Percentiles rank a stretch among this genome's conserved stretches.
Evolutionary conservation across 2,888 invertebrate species (phyloP).

Genomic region (Agrotis puta): DNA sequence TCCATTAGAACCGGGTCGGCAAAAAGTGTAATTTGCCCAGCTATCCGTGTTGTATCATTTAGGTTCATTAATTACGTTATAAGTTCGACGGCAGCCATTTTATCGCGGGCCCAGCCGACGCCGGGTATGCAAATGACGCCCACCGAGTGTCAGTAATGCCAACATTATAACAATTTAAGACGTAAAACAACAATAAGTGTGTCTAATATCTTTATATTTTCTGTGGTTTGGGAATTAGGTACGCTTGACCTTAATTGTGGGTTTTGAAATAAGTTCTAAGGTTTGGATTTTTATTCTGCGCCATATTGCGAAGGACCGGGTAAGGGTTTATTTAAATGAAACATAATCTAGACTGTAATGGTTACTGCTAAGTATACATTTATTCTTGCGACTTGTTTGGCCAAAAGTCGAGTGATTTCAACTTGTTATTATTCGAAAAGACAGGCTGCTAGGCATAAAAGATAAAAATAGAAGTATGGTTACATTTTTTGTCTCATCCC

Average conservation of each 20-base stretch:
- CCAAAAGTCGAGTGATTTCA: neutral
- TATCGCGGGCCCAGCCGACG: conserved; percentile 81
- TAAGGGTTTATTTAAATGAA: neutral
- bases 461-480: neutral
- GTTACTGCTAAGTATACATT: neutral
- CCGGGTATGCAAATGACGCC: conserved; percentile 87
- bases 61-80: conserved; percentile 87
- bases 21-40: conserved; percentile 77
- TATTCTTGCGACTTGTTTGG: too few relatives aligned
- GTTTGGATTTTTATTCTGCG: conserved; percentile 1
- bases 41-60: conserved; percentile 83
- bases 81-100: conserved; percentile 85
- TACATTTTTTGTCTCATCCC: conserved; percentile 27
- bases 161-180: conserved; percentile 89
- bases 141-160: conserved; percentile 87
- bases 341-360: neutral
- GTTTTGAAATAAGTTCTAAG: conserved; percentile 6
- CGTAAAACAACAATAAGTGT: conserved; percentile 87
- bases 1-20: conserved; percentile 65
- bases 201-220: conserved; percentile 71
- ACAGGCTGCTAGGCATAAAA: neutral
- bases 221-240: conserved; percentile 39
- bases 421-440: neutral
- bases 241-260: conserved; percentile 49
- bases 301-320: neutral